Evolutionary conservation across 2,797 vertebrate genomes (phyloP).

Genomic region (Sebastes matsubarae): DNA sequence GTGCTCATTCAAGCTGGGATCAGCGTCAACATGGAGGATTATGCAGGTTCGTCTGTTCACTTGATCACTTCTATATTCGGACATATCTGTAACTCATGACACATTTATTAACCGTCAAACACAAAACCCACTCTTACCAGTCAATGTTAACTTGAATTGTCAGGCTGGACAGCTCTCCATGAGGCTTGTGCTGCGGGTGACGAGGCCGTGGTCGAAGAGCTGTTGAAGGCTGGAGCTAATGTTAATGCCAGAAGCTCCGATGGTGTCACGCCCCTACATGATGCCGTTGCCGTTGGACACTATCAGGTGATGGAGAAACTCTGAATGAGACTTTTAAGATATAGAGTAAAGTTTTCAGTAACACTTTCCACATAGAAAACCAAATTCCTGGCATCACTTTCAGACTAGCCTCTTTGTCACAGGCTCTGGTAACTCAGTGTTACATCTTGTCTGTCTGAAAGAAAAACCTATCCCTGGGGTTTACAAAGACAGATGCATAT

Average conservation of each 20-base stretch:
- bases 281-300: slow-evolving; percentile 78
- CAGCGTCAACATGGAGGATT: slow-evolving; percentile 82
- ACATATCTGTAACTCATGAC: background rate
- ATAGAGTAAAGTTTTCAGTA: background rate
- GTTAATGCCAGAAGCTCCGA: slow-evolving; percentile 77
- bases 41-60: slow-evolving; percentile 80
- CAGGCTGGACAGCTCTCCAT: slow-evolving; percentile 91
- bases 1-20: slow-evolving; percentile 83
- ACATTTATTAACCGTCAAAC: background rate
- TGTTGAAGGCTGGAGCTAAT: slow-evolving; percentile 86
- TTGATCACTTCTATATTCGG: background rate
- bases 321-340: background rate
- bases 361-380: background rate
- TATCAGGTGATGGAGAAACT: slow-evolving; percentile 80
- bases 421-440: background rate
- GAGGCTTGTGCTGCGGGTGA: slow-evolving; percentile 79
- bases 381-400: background rate
- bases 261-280: slow-evolving; percentile 85
- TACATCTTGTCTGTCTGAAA: background rate
- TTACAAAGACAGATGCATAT: background rate
- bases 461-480: background rate
- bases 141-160: slow-evolving; percentile 9
- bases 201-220: slow-evolving; percentile 79
- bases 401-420: background rate
- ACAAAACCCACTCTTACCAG: background rate